Conservation (phyloP, 1,140 invertebrate species). For the Drosophila tsacasi region DNA sequence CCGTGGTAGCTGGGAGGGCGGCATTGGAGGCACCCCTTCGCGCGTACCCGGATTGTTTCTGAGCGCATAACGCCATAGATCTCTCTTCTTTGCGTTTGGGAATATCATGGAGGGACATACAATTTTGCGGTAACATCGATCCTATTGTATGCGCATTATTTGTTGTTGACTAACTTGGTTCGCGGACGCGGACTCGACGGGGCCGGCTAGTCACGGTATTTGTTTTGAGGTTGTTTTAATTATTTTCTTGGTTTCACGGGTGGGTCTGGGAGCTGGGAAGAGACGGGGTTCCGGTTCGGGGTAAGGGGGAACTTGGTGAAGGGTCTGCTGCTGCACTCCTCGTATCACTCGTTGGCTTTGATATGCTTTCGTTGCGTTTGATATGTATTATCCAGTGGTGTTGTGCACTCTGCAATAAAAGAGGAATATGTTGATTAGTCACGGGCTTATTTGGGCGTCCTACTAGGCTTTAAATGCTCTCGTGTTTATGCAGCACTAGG, state of each 20-base stretch:
- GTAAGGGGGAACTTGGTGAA: not conserved
- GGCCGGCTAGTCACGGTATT: constrained; percentile 64
- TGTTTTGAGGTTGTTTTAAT: not conserved
- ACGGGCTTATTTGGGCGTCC: constrained; percentile 10
- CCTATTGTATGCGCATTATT: constrained; percentile 85
- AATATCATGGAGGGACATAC: constrained; percentile 85
- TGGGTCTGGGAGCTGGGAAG: constrained; percentile 27
- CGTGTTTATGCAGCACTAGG: no score
- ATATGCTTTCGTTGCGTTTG: constrained; percentile 54
- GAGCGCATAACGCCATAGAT: constrained; percentile 85
- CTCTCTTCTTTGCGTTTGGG: constrained; percentile 81
- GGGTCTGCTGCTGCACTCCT: constrained; percentile 14
- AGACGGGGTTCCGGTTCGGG: constrained; percentile 7
- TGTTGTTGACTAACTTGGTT: constrained; percentile 71
- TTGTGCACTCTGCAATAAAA: constrained; percentile 61
- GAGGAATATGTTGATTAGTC: constrained; percentile 37
- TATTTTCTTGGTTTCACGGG: constrained; percentile 13
- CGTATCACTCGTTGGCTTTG: constrained; percentile 52
- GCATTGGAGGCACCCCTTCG: constrained; percentile 63
- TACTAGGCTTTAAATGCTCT: constrained; percentile 16
- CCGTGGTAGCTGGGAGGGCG: constrained; percentile 74
- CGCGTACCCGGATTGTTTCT: constrained; percentile 80
- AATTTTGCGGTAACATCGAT: constrained; percentile 85
- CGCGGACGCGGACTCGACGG: constrained; percentile 62
- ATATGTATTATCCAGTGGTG: constrained; percentile 47